Conservation (phyloP, 2,113 vertebrate species). For the Campylorhamphus procurvoides region DNA sequence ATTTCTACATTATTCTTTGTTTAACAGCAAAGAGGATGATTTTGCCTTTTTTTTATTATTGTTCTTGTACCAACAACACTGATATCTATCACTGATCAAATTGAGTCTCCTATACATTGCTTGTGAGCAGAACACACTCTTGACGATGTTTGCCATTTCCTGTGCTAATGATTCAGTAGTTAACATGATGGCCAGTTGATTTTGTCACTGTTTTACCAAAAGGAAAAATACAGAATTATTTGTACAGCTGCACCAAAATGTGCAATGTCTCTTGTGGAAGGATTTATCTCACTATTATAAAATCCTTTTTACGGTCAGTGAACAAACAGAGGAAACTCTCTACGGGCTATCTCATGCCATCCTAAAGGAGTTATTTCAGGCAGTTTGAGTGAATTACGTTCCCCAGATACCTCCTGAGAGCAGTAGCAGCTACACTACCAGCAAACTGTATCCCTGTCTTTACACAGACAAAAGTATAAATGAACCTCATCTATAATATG, state of each 20-base stretch:
- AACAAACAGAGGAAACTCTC: not conserved
- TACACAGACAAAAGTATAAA: not conserved
- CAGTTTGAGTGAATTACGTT: not conserved
- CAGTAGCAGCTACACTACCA: not conserved
- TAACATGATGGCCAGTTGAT: not conserved
- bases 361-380: not conserved
- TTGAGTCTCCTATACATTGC: not conserved
- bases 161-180: not conserved
- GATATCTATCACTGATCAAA: not conserved
- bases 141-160: not conserved
- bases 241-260: conserved; percentile 18
- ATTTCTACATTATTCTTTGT: not conserved
- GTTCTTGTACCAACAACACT: not conserved
- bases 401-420: not conserved
- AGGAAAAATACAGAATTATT: not conserved
- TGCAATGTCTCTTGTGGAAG: not conserved
- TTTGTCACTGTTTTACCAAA: not conserved
- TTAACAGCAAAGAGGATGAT: not conserved
- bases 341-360: not conserved
- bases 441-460: not conserved
- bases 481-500: not conserved
- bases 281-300: not conserved
- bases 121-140: not conserved
- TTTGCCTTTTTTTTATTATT: not conserved
- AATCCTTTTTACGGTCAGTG: not conserved